Percentiles rank a stretch among this genome's conserved stretches.
These are phyloP conservation scores for Cairina moschata DNA, from an alignment of 2,113 vertebrate species.

Conservation along the genomic window DNA sequence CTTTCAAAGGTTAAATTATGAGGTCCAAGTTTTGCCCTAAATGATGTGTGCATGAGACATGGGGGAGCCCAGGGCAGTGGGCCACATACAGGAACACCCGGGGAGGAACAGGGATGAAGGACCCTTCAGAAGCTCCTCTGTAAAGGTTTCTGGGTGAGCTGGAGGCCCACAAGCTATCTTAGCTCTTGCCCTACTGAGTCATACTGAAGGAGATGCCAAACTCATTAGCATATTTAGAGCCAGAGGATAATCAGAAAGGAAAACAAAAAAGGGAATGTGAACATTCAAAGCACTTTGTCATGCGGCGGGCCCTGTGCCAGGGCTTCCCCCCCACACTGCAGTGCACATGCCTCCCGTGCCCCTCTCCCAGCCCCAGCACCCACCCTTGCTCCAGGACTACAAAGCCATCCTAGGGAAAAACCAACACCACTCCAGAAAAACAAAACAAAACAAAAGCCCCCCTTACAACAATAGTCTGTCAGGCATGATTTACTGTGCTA, in stretches of 20 bases:
- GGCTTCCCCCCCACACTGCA: not conserved
- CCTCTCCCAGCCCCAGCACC: not conserved
- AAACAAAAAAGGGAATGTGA: not conserved
- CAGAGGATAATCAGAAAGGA: not conserved
- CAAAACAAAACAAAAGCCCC: constrained; percentile 22
- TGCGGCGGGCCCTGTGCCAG: not conserved
- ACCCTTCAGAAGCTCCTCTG: not conserved
- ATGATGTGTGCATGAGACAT: accelerated
- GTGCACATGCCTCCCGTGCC: not conserved
- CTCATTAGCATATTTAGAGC: not conserved
- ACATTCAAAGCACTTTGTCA: not conserved
- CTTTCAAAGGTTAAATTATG: not conserved
- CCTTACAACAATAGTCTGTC: constrained; percentile 72
- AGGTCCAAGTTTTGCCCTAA: not conserved
- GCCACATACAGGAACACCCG: not conserved
- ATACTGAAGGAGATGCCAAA: not conserved
- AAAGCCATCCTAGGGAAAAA: constrained; percentile 32
- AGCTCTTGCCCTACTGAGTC: not conserved
- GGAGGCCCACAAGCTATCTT: not conserved
- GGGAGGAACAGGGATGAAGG: not conserved
- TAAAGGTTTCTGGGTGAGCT: not conserved
- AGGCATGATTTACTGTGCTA: constrained; percentile 74
- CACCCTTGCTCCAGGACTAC: not conserved
- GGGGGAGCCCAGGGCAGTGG: not conserved
- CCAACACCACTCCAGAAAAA: not conserved